Evolutionary conservation across 2,797 vertebrate species (phyloP).

Genomic region (Eidolon dupreanum): DNA sequence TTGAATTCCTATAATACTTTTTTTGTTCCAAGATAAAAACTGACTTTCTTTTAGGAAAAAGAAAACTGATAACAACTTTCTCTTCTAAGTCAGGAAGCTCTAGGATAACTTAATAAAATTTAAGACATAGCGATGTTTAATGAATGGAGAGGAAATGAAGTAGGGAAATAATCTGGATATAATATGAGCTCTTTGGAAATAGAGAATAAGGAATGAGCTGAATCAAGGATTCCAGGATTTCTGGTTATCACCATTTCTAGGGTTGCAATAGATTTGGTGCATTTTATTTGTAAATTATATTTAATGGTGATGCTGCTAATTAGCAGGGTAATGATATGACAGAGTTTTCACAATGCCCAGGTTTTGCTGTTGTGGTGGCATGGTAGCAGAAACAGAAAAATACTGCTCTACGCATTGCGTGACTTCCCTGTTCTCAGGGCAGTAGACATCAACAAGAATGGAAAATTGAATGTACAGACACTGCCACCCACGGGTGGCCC

Average conservation of each 20-base stretch:
- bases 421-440: neutral
- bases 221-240: neutral
- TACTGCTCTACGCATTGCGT: neutral
- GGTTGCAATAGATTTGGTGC: neutral
- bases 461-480: neutral
- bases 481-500: neutral
- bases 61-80: neutral
- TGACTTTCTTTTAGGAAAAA: neutral
- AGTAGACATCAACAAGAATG: neutral
- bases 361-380: neutral
- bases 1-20: neutral
- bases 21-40: slow-evolving; percentile 26
- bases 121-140: neutral
- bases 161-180: neutral
- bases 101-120: slow-evolving; percentile 4
- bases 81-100: neutral
- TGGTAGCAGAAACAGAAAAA: neutral
- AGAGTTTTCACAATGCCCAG: neutral
- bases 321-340: neutral
- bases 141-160: neutral
- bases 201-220: neutral
- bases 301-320: neutral
- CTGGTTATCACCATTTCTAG: neutral
- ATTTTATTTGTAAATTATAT: neutral
- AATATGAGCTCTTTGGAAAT: neutral